A percentile compares a stretch with the other conserved stretches of the same genome.
Conservation (phyloP, 2,113 vertebrate genomes). For the Elanus axillaris region DNA sequence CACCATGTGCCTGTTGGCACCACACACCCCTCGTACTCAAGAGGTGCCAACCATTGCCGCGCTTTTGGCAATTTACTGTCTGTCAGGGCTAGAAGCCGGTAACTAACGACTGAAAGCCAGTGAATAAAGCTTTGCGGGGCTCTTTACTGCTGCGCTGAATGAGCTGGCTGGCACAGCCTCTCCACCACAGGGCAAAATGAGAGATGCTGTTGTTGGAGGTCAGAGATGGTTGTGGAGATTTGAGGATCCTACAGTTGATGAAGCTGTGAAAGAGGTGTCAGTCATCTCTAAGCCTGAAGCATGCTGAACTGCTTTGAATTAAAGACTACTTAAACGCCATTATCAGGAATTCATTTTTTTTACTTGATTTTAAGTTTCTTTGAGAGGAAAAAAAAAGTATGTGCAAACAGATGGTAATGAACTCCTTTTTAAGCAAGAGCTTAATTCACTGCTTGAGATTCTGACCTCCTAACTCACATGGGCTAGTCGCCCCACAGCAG, state of each 20-base stretch:
- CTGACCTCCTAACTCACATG: neutral
- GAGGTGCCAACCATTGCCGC: neutral
- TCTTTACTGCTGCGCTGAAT: neutral
- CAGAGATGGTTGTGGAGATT: neutral
- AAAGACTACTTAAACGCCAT: neutral
- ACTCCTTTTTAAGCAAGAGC: neutral
- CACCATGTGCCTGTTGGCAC: accelerated
- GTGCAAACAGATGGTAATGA: neutral
- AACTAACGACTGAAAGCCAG: neutral
- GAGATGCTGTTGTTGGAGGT: neutral
- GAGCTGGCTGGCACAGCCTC: neutral
- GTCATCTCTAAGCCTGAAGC: neutral
- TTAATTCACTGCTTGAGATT: neutral
- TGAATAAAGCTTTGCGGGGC: neutral
- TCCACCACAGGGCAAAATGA: neutral
- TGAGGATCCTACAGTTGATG: neutral
- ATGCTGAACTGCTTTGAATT: neutral
- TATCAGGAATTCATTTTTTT: neutral
- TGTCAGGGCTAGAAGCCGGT: neutral
- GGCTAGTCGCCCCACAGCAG: neutral
- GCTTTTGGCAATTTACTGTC: neutral
- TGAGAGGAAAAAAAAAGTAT: neutral
- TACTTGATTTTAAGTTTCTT: neutral
- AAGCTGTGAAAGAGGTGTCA: neutral
- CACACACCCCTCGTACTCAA: accelerated